These are phyloP conservation scores for Microctenopoma stevenorrisi DNA, from an alignment of 2,797 vertebrate genomes.

Conservation along the genomic window DNA sequence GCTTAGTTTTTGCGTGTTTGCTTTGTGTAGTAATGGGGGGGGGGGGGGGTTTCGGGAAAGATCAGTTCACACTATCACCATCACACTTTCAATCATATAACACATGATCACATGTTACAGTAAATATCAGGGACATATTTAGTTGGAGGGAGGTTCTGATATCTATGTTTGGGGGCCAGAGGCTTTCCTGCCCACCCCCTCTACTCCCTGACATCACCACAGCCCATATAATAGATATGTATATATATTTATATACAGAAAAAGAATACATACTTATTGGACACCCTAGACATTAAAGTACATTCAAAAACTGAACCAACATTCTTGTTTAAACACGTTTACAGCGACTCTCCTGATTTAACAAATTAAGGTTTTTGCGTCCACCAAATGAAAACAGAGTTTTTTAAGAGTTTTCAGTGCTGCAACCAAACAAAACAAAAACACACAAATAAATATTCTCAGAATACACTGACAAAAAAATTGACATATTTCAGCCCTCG, in stretches of 20 bases:
- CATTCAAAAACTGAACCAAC: slow-evolving; percentile 85
- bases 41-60: slow-evolving; percentile 41
- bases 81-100: slow-evolving; percentile 82
- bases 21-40: slow-evolving; percentile 27
- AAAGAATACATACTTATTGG: slow-evolving; percentile 81
- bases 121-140: slow-evolving; percentile 80
- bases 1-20: slow-evolving; percentile 30
- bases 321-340: slow-evolving; percentile 83
- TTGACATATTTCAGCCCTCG: slow-evolving; percentile 77
- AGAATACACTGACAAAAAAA: slow-evolving; percentile 79
- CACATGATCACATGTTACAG: slow-evolving; percentile 83
- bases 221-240: slow-evolving; percentile 85
- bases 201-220: slow-evolving; percentile 82
- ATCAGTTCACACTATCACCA: slow-evolving; percentile 79
- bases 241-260: slow-evolving; percentile 85
- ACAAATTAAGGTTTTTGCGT: slow-evolving; percentile 75
- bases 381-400: slow-evolving; percentile 71
- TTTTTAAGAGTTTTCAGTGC: slow-evolving; percentile 74
- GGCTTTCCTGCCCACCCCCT: slow-evolving; percentile 73
- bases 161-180: slow-evolving; percentile 75
- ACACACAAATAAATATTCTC: slow-evolving; percentile 78
- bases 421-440: slow-evolving; percentile 56
- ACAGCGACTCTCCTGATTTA: slow-evolving; percentile 80
- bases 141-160: slow-evolving; percentile 65
- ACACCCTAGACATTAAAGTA: slow-evolving; percentile 84